A percentile compares a stretch with the other conserved stretches of the same genome.
Conservation (phyloP, 2,113 vertebrate species). For the Scartelaos histophorus region DNA sequence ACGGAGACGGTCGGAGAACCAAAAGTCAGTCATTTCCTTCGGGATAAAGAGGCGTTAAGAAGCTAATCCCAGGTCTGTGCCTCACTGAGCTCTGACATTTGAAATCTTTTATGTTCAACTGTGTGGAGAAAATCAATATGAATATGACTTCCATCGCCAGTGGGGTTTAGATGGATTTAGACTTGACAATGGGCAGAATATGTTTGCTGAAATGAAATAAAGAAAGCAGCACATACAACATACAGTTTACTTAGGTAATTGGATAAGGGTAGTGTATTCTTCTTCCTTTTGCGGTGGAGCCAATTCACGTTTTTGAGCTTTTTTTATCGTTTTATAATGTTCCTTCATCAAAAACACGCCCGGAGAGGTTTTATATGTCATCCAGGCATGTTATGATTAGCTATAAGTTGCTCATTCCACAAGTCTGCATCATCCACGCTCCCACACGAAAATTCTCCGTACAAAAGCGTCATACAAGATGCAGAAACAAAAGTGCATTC, state of each 20-base stretch:
- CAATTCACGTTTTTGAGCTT: no score
- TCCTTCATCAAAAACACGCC: no score
- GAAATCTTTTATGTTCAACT: constrained; percentile 47
- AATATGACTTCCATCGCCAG: neutral
- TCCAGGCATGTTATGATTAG: no score
- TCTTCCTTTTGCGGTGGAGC: no score
- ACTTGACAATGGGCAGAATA: neutral
- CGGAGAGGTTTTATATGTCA: no score
- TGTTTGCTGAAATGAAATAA: neutral
- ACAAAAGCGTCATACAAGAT: no score
- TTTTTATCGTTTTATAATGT: no score
- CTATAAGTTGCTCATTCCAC: no score
- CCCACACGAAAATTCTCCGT: no score
- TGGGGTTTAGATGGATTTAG: neutral
- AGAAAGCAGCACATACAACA: neutral
- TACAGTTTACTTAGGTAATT: neutral
- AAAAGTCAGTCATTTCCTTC: constrained; percentile 55
- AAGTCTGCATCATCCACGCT: no score
- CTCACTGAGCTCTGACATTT: constrained; percentile 65
- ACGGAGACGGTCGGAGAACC: constrained; percentile 19
- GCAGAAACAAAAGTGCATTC: no score
- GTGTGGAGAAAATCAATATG: constrained; percentile 15
- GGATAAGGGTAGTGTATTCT: no score
- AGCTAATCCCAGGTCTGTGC: constrained; percentile 45
- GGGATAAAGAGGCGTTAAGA: constrained; percentile 53